These are phyloP conservation scores for Panurus biarmicus DNA, from an alignment of 2,113 vertebrate species.

Conservation along the genomic window DNA sequence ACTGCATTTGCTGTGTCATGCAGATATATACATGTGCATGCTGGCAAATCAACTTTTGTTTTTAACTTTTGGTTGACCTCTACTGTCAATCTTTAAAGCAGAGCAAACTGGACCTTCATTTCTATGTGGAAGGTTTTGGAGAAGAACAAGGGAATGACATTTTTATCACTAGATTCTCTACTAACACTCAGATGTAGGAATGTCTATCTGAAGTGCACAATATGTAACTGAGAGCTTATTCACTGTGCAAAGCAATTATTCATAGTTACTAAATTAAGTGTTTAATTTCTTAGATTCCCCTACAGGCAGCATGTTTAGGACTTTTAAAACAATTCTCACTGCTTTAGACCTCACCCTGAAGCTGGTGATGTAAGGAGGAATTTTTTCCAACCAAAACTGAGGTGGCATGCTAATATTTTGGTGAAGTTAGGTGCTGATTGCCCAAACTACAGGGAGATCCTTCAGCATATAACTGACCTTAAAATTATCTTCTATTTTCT, in stretches of 20 bases:
- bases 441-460: background rate
- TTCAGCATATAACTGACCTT: conserved; percentile 26
- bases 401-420: background rate
- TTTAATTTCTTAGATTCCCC: background rate
- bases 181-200: background rate
- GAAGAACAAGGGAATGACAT: background rate
- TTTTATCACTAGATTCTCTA: background rate
- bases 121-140: background rate
- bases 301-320: background rate
- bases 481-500: conserved; percentile 65
- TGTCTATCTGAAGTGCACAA: background rate
- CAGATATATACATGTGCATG: background rate
- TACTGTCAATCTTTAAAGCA: background rate
- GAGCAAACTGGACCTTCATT: background rate
- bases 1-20: background rate
- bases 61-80: background rate
- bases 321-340: background rate
- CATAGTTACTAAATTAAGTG: background rate
- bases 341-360: background rate
- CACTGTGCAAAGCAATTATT: background rate
- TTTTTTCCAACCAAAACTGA: background rate
- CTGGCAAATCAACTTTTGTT: background rate
- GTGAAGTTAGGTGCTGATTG: background rate
- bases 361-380: background rate
- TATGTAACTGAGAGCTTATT: background rate